phyloP scores from a whole-genome alignment of 2,113 vertebrate species.

The Onychorhynchus coronatus region DNA sequence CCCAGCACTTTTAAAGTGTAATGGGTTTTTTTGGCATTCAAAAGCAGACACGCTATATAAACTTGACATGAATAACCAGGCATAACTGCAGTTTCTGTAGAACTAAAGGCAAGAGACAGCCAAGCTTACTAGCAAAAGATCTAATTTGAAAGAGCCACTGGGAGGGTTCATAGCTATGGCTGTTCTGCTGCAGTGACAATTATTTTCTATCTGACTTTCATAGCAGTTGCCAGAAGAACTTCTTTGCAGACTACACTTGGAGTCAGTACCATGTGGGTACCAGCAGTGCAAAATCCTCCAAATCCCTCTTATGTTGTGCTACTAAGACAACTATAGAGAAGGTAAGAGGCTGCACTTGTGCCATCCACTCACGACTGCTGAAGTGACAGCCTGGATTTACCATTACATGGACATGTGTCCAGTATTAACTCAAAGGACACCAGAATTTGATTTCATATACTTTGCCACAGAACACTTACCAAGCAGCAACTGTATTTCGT shows the following conservation, averaged over 20 bases:
- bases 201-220: neutral
- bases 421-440: neutral
- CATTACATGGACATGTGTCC: neutral
- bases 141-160: neutral
- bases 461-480: neutral
- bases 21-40: neutral
- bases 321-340: neutral
- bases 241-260: neutral
- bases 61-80: neutral
- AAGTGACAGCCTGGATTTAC: neutral
- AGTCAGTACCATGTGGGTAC: neutral
- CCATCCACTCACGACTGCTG: neutral
- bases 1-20: neutral
- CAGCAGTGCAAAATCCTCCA: neutral
- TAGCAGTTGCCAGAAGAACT: neutral
- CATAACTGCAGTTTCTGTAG: neutral
- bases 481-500: neutral
- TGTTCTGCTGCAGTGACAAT: neutral
- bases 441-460: neutral
- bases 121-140: neutral
- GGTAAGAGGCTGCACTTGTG: neutral
- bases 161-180: neutral
- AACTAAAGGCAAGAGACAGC: neutral
- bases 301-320: neutral
- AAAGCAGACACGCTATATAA: neutral